phyloP scores from a whole-genome alignment of 1,140 invertebrate genomes.

The Scylla paramamosain region DNA sequence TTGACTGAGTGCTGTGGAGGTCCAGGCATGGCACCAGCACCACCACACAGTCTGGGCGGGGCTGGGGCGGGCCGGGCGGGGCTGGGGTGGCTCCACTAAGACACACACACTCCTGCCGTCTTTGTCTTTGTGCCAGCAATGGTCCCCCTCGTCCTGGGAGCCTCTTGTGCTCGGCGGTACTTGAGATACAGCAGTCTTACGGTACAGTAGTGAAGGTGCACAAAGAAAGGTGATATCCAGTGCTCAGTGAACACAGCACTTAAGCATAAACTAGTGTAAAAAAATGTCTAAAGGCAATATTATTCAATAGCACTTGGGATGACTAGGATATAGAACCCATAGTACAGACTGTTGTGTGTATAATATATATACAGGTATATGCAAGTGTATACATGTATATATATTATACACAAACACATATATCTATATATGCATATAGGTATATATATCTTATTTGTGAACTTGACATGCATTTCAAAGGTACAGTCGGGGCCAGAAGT shows the following conservation, averaged over 20 bases:
- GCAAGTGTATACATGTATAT: background rate
- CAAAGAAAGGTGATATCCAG: background rate
- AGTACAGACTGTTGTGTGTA: conserved; percentile 11
- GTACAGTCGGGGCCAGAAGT: background rate
- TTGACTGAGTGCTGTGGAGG: background rate
- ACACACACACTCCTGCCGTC: no score
- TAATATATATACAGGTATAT: background rate
- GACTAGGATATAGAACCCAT: conserved; percentile 22
- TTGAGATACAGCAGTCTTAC: background rate
- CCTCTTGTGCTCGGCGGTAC: background rate
- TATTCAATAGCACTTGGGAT: conserved; percentile 23
- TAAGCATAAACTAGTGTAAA: background rate
- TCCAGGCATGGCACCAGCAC: background rate
- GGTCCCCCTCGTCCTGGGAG: background rate
- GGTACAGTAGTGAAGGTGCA: background rate
- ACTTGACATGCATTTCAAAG: conserved; percentile 23
- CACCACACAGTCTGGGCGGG: background rate
- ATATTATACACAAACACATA: conserved; percentile 5
- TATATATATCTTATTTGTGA: conserved; percentile 16
- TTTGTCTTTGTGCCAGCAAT: background rate
- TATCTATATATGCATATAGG: conserved; percentile 15
- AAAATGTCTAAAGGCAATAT: conserved; percentile 14
- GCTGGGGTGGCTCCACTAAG: no score
- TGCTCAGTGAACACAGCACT: conserved; percentile 16
- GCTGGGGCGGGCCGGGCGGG: background rate